phyloP scores from a whole-genome alignment of 2,113 vertebrate genomes.

The Pelmatolapia mariae region DNA sequence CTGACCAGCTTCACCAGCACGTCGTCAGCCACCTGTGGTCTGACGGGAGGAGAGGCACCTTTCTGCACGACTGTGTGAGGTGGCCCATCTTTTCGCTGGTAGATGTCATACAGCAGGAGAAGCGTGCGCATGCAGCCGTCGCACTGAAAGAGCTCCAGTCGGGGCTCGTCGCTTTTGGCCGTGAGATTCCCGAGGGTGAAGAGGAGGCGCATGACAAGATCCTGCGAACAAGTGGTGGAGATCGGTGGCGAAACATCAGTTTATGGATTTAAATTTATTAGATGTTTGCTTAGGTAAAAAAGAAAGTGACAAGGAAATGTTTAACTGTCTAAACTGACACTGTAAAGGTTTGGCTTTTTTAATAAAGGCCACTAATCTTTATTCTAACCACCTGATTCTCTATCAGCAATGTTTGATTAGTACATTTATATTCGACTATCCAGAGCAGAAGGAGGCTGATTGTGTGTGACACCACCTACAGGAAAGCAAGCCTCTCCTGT shows the following conservation, averaged over 20 bases:
- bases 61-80: background rate
- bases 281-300: background rate
- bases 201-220: conserved; percentile 83
- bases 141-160: conserved; percentile 75
- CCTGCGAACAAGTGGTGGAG: conserved; percentile 65
- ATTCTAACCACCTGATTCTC: background rate
- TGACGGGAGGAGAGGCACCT: background rate
- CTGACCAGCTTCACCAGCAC: conserved; percentile 89
- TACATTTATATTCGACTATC: background rate
- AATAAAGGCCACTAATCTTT: background rate
- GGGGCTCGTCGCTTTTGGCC: conserved; percentile 73
- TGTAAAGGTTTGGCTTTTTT: background rate
- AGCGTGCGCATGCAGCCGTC: conserved; percentile 70
- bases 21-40: conserved; percentile 74
- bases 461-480: background rate
- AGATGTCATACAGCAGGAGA: conserved; percentile 74
- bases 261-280: background rate
- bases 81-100: conserved; percentile 60
- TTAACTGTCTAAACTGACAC: background rate
- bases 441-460: background rate
- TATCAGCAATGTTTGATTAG: background rate
- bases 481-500: background rate
- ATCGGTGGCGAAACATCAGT: background rate
- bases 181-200: conserved; percentile 93
- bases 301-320: background rate